phyloP scores from a whole-genome alignment of 64 coral and sea anemone genomes.

The Dendrophyllia cribrosa region DNA sequence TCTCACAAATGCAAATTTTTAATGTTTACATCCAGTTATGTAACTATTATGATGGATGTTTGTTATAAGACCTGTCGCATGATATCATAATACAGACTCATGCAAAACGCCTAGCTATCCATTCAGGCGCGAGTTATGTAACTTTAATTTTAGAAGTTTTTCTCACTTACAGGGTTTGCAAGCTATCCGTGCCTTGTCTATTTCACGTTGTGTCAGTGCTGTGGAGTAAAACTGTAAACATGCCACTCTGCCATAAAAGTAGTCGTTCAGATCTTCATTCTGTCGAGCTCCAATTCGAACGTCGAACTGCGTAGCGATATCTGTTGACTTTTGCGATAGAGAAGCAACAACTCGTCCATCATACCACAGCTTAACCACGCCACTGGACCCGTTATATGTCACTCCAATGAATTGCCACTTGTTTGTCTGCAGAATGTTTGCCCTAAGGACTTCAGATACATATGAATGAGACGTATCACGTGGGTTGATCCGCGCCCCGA shows the following conservation, averaged over 20 bases:
- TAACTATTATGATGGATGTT: no score
- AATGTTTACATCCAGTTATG: no score
- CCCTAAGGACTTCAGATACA: not conserved
- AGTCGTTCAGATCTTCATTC: not conserved
- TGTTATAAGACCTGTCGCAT: no score
- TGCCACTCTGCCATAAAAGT: constrained; percentile 39
- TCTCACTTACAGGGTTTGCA: constrained; percentile 63
- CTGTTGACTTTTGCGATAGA: not conserved
- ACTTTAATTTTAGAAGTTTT: no score
- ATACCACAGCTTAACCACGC: constrained; percentile 64
- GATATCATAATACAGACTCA: not conserved
- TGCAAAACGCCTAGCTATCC: not conserved
- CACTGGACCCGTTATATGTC: constrained; percentile 51
- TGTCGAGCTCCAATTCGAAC: constrained; percentile 61
- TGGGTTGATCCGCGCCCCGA: constrained; percentile 37
- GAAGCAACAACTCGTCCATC: constrained; percentile 2
- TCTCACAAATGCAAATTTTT: no score
- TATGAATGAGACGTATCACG: not conserved
- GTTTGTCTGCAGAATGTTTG: not conserved
- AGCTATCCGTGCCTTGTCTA: constrained; percentile 29
- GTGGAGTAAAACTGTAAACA: constrained; percentile 73
- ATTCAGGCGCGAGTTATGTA: not conserved
- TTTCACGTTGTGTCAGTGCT: constrained; percentile 48
- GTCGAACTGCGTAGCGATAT: constrained; percentile 66
- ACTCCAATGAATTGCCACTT: constrained; percentile 73